Evolutionary conservation across 1,140 invertebrate species (phyloP).

Genomic region (Drosophila eugracilis): DNA sequence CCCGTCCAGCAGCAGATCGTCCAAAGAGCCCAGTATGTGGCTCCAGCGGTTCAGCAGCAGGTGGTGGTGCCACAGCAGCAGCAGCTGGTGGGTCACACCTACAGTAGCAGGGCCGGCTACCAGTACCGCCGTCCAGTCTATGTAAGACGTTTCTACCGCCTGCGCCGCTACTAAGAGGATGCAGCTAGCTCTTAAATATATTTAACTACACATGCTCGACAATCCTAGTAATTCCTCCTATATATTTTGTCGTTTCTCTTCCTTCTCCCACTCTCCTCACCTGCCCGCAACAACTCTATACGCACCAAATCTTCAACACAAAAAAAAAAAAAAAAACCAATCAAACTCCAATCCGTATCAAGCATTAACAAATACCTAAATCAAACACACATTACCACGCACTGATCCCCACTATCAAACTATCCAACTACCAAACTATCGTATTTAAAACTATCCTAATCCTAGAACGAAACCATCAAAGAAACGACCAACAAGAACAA

Average conservation of each 20-base stretch:
- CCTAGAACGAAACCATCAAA: constrained; percentile 50
- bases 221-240: constrained; percentile 40
- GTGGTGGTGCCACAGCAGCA: constrained; percentile 19
- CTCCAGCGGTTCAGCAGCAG: constrained; percentile 37
- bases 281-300: constrained; percentile 41
- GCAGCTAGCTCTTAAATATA: constrained; percentile 62
- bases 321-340: constrained; percentile 10
- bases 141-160: constrained; percentile 79
- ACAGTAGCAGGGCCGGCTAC: constrained; percentile 70
- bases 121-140: constrained; percentile 81
- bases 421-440: constrained; percentile 54
- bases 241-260: constrained; percentile 61
- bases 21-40: constrained; percentile 61
- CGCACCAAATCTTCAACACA: constrained; percentile 32
- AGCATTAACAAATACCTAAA: constrained; percentile 63
- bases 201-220: constrained; percentile 70
- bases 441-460: constrained; percentile 49
- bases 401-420: constrained; percentile 31
- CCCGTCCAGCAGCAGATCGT: constrained; percentile 51
- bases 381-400: constrained; percentile 56
- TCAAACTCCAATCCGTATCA: constrained; percentile 29
- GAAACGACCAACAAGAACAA: constrained; percentile 42
- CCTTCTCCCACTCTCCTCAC: constrained; percentile 37
- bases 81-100: constrained; percentile 69
- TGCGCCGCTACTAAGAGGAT: constrained; percentile 75